A percentile compares a stretch with the other conserved stretches of the same genome.
phyloP scores from a whole-genome alignment of 2,113 vertebrate genomes.

The Cottus gobio region DNA sequence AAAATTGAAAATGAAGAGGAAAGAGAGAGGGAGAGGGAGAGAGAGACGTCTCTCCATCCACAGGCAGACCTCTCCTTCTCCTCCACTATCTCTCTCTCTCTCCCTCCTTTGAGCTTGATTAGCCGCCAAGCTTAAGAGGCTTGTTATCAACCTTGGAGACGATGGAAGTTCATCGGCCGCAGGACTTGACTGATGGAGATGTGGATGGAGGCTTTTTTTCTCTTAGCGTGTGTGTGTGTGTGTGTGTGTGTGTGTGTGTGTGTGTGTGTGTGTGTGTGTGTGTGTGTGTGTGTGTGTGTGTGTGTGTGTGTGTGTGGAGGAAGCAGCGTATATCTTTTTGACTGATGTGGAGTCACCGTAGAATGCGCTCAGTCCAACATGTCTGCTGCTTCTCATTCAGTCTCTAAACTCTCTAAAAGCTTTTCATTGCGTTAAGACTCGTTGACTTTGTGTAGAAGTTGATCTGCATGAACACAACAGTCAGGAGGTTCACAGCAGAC shows the following conservation, averaged over 20 bases:
- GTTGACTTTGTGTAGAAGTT: not conserved
- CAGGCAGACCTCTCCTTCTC: constrained; percentile 62
- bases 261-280: constrained; percentile 28
- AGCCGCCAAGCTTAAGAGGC: constrained; percentile 74
- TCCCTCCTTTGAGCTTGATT: constrained; percentile 77
- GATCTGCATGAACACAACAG: not conserved
- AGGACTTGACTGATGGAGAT: constrained; percentile 67
- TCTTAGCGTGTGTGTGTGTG: not conserved
- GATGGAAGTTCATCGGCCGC: constrained; percentile 75
- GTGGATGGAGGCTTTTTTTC: constrained; percentile 49
- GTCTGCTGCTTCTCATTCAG: constrained; percentile 58
- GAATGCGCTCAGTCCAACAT: constrained; percentile 72
- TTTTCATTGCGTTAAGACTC: not conserved
- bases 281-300: constrained; percentile 28
- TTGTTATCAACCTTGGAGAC: constrained; percentile 77
- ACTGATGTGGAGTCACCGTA: constrained; percentile 73
- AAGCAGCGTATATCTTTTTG: constrained; percentile 71
- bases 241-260: constrained; percentile 28
- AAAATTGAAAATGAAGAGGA: constrained; percentile 75
- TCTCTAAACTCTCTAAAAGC: not conserved
- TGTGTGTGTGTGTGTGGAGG: constrained; percentile 48
- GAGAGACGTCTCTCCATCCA: constrained; percentile 54
- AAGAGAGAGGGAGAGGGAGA: constrained; percentile 47
- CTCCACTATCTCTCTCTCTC: constrained; percentile 63
- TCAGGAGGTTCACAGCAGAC: not conserved